These are phyloP conservation scores for Ptilonorhynchus violaceus DNA, from an alignment of 2,113 vertebrate species.

Conservation along the genomic window DNA sequence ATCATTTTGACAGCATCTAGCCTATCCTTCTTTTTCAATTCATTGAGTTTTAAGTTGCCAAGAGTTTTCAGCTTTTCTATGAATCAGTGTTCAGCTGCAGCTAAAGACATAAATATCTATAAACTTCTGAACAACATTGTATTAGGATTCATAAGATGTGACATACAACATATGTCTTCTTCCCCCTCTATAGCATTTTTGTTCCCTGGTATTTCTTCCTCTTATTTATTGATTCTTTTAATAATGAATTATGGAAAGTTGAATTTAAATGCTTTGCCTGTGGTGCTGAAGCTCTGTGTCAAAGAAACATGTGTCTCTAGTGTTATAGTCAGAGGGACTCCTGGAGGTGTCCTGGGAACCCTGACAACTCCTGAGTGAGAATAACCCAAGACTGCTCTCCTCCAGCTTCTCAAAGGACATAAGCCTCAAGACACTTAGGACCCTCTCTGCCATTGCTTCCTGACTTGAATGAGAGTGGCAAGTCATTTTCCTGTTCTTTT, in stretches of 20 bases:
- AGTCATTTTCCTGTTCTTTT: not conserved
- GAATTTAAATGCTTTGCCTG: not conserved
- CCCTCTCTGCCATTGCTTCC: not conserved
- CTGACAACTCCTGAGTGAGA: not conserved
- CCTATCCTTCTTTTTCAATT: not conserved
- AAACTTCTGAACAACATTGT: not conserved
- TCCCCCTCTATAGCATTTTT: not conserved
- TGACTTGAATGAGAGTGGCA: not conserved
- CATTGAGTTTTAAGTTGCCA: not conserved
- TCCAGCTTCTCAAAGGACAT: not conserved
- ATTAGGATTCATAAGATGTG: not conserved
- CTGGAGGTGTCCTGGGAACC: not conserved
- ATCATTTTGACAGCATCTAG: not conserved
- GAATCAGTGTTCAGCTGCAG: not conserved
- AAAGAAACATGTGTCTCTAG: not conserved
- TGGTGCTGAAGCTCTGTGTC: not conserved
- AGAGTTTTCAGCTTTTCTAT: not conserved
- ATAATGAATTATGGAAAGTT: not conserved
- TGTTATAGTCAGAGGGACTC: not conserved
- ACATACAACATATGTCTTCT: not conserved
- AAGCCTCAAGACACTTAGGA: not conserved
- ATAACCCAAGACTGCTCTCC: not conserved
- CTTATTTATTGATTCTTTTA: not conserved
- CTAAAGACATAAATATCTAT: not conserved
- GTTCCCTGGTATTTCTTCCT: not conserved